These are phyloP conservation scores for Hydraecia micacea DNA, from an alignment of 2,888 invertebrate species.

Conservation along the genomic window DNA sequence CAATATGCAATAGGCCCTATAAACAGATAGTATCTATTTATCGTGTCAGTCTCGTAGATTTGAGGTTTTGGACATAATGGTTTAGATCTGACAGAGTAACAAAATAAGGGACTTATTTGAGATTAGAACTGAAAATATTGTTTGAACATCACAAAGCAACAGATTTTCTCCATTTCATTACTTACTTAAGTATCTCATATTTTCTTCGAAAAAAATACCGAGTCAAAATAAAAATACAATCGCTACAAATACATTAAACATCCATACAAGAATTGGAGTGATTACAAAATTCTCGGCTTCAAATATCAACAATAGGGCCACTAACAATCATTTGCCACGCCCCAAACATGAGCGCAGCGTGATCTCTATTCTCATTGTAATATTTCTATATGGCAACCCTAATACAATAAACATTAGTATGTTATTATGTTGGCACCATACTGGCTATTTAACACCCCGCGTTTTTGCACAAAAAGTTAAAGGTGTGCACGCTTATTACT, in stretches of 20 bases:
- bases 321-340: slow-evolving; percentile 85
- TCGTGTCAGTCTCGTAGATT: background rate
- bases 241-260: slow-evolving; percentile 53
- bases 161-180: background rate
- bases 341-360: slow-evolving; percentile 89
- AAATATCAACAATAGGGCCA: slow-evolving; percentile 84
- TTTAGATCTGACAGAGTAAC: background rate
- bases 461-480: slow-evolving; percentile 72
- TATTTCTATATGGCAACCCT: slow-evolving; percentile 87
- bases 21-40: background rate
- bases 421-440: slow-evolving; percentile 87
- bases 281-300: slow-evolving; percentile 84
- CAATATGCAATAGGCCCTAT: no score
- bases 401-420: slow-evolving; percentile 89
- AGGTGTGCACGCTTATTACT: slow-evolving; percentile 68
- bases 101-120: background rate
- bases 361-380: slow-evolving; percentile 87
- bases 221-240: slow-evolving; percentile 15
- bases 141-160: background rate
- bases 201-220: background rate
- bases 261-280: slow-evolving; percentile 77
- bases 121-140: background rate
- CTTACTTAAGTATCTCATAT: no score
- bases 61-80: background rate
- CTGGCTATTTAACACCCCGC: slow-evolving; percentile 84